Evolutionary conservation across 2,113 vertebrate genomes (phyloP).

Genomic region (Propithecus coquereli): DNA sequence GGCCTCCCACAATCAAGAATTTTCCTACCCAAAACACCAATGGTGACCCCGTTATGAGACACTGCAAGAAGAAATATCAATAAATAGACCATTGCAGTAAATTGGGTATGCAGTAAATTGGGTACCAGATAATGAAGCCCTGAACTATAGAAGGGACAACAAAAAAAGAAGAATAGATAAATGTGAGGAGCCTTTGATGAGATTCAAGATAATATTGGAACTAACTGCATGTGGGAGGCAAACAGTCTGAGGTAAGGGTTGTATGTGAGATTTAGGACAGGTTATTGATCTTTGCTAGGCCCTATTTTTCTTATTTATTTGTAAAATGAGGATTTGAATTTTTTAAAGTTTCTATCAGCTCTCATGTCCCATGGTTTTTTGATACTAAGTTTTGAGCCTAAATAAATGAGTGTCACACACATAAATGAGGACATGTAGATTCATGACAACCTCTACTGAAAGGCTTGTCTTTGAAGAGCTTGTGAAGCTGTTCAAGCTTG

Average conservation of each 20-base stretch:
- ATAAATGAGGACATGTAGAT: background rate
- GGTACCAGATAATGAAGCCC: background rate
- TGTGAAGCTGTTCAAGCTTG: background rate
- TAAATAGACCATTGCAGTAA: background rate
- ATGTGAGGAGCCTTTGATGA: background rate
- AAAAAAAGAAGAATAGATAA: background rate
- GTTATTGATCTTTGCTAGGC: background rate
- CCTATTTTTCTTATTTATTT: slow-evolving; percentile 1
- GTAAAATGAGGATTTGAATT: background rate
- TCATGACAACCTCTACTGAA: background rate
- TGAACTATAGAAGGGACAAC: background rate
- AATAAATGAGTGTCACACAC: background rate
- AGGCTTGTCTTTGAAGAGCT: background rate
- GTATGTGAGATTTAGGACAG: background rate
- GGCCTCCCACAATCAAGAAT: background rate
- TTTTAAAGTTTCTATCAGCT: background rate
- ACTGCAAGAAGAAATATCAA: background rate
- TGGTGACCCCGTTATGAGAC: background rate
- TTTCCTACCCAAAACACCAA: background rate
- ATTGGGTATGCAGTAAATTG: background rate
- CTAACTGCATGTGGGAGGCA: background rate
- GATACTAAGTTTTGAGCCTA: background rate
- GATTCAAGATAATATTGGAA: background rate
- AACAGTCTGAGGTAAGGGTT: background rate
- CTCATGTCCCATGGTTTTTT: background rate